These are phyloP conservation scores for Anser brachyrhynchus DNA, from an alignment of 2,113 vertebrate genomes.

Conservation along the genomic window DNA sequence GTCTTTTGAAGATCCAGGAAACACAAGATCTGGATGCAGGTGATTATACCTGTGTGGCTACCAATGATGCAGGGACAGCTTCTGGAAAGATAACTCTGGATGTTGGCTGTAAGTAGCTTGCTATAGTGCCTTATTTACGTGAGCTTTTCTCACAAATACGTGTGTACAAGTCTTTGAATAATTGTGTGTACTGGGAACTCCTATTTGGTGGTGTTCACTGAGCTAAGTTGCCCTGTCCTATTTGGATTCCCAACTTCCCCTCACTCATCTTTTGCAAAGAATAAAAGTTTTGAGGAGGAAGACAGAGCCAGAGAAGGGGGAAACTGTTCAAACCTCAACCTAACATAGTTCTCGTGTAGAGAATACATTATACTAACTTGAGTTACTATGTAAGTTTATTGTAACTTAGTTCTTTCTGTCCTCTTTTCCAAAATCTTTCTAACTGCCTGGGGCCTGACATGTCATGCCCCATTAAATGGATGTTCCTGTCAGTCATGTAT, in stretches of 20 bases:
- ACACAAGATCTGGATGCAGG: conserved; percentile 89
- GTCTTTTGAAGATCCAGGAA: conserved; percentile 86
- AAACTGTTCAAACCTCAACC: background rate
- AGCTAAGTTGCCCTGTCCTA: background rate
- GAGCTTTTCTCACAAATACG: background rate
- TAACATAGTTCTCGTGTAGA: background rate
- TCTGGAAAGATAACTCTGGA: conserved; percentile 87
- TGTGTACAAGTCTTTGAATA: background rate
- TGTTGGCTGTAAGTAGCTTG: conserved; percentile 88
- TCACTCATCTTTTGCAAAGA: background rate
- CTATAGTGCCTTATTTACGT: background rate
- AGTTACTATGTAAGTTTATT: background rate
- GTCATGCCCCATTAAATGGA: accelerated
- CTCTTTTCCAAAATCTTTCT: background rate
- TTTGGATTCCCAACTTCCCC: background rate
- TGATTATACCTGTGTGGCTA: conserved; percentile 89
- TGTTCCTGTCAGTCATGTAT: background rate
- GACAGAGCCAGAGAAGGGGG: background rate
- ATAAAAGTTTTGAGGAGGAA: background rate
- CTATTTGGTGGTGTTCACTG: background rate
- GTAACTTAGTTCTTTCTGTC: background rate
- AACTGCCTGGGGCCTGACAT: background rate
- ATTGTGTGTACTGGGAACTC: background rate
- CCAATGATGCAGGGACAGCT: conserved; percentile 87
- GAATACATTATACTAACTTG: background rate